phyloP scores from a whole-genome alignment of 2,113 vertebrate genomes.

The Sturnira hondurensis region DNA sequence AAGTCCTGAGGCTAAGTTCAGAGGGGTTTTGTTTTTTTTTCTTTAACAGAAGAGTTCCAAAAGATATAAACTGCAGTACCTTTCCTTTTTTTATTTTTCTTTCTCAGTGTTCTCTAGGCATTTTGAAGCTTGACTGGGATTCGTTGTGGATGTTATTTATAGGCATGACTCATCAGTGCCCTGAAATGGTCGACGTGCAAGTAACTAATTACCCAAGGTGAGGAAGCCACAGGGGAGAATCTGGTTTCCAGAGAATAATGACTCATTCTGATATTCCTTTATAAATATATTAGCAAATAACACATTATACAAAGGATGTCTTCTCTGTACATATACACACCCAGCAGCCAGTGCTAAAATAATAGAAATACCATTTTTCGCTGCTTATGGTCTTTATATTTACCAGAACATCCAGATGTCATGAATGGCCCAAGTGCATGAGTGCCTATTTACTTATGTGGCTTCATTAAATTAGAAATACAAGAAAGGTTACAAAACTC shows the following conservation, averaged over 20 bases:
- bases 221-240: conserved; percentile 43
- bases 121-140: conserved; percentile 17
- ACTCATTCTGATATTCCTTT: conserved; percentile 41
- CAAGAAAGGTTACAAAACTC: not conserved
- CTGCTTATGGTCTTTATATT: not conserved
- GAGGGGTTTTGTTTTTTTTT: not conserved
- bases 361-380: not conserved
- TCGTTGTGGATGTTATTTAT: conserved; percentile 38
- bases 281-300: conserved; percentile 55
- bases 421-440: not conserved
- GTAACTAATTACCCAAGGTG: not conserved
- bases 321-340: not conserved
- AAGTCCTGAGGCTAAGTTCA: not conserved
- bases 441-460: not conserved
- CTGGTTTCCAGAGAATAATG: conserved; percentile 61
- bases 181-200: conserved; percentile 51
- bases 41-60: not conserved
- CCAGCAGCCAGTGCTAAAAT: not conserved
- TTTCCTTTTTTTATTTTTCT: not conserved
- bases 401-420: not conserved
- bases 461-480: not conserved
- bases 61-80: not conserved
- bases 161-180: conserved; percentile 48
- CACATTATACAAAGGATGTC: not conserved
- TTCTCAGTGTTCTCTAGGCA: not conserved